A percentile compares a stretch with the other conserved stretches of the same genome.
Evolutionary conservation across 2,888 invertebrate species (phyloP).

Genomic region (Catocala fraxini): DNA sequence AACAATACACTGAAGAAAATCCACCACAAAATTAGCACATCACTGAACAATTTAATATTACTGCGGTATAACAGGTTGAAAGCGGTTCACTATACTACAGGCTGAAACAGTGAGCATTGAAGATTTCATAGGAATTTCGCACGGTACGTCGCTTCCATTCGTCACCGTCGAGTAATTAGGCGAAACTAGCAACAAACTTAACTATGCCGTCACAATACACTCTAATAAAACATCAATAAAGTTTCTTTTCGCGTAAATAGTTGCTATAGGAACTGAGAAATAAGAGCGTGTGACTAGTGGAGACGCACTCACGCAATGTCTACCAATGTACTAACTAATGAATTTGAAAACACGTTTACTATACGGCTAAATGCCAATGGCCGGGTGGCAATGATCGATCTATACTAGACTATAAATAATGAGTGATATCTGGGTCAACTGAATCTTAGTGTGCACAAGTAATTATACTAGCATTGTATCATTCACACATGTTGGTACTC

Average conservation of each 20-base stretch:
- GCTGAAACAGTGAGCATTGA: conserved; percentile 63
- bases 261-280: conserved; percentile 31
- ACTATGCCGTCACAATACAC: conserved; percentile 41
- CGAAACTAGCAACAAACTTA: conserved; percentile 52
- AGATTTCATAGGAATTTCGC: conserved; percentile 81
- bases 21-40: conserved; percentile 35
- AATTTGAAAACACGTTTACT: conserved; percentile 62
- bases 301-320: conserved; percentile 76
- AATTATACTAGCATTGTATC: conserved; percentile 35
- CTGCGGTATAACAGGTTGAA: conserved; percentile 53
- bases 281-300: conserved; percentile 67
- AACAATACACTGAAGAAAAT: conserved; percentile 32
- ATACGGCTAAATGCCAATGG: conserved; percentile 68
- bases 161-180: conserved; percentile 78
- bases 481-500: conserved; percentile 31
- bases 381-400: conserved; percentile 71
- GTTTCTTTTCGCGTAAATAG: conserved; percentile 11
- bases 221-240: conserved; percentile 29
- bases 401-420: conserved; percentile 52
- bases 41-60: conserved; percentile 39
- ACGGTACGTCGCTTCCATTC: conserved; percentile 75
- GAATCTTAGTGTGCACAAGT: conserved; percentile 28
- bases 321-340: conserved; percentile 64
- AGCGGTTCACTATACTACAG: conserved; percentile 59
- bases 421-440: conserved; percentile 55